Evolutionary conservation across 1,140 invertebrate species (phyloP).

Genomic region (Lamellibrachia luymesi): DNA sequence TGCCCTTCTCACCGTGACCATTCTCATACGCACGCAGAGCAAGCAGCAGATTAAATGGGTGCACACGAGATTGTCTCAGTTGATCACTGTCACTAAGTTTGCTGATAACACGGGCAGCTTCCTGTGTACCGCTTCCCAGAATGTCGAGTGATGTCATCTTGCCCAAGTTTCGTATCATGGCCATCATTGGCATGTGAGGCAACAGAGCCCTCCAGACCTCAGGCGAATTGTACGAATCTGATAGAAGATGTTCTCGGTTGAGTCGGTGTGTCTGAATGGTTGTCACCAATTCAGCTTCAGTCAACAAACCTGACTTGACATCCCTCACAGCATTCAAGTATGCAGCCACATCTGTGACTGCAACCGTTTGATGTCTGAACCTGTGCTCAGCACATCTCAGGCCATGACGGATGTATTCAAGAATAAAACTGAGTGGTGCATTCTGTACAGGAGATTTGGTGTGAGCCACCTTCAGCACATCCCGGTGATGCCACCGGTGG

Average conservation of each 20-base stretch:
- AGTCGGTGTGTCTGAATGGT: slow-evolving; percentile 60
- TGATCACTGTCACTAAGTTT: slow-evolving; percentile 49
- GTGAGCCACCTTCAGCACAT: slow-evolving; percentile 69
- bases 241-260: slow-evolving; percentile 68
- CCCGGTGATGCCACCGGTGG: slow-evolving; percentile 70
- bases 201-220: slow-evolving; percentile 67
- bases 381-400: slow-evolving; percentile 58
- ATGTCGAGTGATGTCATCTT: slow-evolving; percentile 67
- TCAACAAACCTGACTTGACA: slow-evolving; percentile 61
- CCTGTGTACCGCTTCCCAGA: slow-evolving; percentile 48
- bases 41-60: slow-evolving; percentile 64
- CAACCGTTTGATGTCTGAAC: slow-evolving; percentile 38
- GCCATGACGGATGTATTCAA: slow-evolving; percentile 42
- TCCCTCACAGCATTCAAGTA: slow-evolving; percentile 65
- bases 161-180: slow-evolving; percentile 65
- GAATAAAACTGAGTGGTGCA: slow-evolving; percentile 23
- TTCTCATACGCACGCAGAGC: slow-evolving; percentile 62
- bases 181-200: slow-evolving; percentile 62
- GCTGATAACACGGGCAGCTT: slow-evolving; percentile 30
- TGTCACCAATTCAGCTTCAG: slow-evolving; percentile 59
- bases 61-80: slow-evolving; percentile 44
- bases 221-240: slow-evolving; percentile 65
- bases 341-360: slow-evolving; percentile 57
- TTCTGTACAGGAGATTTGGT: slow-evolving; percentile 47
- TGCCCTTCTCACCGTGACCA: slow-evolving; percentile 61